Evolutionary conservation across 2,888 invertebrate genomes (phyloP).

Genomic region (Lysandra bellargus): DNA sequence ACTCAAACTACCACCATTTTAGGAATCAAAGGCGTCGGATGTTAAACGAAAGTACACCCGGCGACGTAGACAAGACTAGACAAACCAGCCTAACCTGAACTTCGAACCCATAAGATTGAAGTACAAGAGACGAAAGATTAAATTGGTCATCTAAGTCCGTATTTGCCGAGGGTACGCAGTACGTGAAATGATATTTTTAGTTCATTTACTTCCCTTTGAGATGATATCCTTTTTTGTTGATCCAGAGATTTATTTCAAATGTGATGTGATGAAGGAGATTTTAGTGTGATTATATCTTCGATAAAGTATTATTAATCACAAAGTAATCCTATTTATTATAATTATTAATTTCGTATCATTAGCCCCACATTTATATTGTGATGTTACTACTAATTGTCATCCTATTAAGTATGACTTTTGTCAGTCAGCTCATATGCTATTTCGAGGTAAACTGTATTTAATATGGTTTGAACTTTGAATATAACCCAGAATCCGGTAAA

Average conservation of each 20-base stretch:
- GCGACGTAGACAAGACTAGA: neutral
- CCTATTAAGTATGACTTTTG: neutral
- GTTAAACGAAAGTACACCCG: constrained; percentile 23
- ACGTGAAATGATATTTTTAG: constrained; percentile 21
- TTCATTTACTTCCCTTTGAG: constrained; percentile 29
- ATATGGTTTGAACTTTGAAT: constrained; percentile 4
- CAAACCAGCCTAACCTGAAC: neutral
- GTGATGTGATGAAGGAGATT: constrained; percentile 4
- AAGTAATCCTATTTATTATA: too few species aligned
- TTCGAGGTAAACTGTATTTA: neutral
- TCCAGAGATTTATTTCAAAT: constrained; percentile 9
- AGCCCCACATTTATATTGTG: neutral
- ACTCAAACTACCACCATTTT: constrained; percentile 59
- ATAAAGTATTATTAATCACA: neutral
- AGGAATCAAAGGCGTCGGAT: constrained; percentile 32
- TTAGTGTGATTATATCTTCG: neutral
- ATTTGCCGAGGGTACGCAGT: constrained; percentile 4
- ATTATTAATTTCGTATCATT: too few species aligned
- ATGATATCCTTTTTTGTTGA: constrained; percentile 16
- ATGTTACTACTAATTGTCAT: neutral
- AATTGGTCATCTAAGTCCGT: neutral
- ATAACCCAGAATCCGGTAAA: neutral
- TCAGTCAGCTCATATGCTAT: neutral
- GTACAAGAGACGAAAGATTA: neutral
- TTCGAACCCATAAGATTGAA: neutral